Base-by-base conservation (phyloP, 2,113 vertebrate genomes). In the Saiga tatarica region DNA sequence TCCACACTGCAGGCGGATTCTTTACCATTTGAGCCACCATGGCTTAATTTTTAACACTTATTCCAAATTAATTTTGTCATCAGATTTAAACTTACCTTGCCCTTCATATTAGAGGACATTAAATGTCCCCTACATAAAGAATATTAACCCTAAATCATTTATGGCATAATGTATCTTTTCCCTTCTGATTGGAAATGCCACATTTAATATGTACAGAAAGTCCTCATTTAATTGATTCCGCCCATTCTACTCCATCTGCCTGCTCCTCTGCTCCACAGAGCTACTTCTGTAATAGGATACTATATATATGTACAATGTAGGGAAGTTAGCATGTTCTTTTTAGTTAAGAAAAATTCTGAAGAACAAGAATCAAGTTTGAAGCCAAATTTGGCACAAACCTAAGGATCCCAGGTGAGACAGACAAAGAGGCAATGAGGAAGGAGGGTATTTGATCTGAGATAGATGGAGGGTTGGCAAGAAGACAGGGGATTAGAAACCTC, bases 41-140 rank as follows among this genome's bases (percentile, higher is more conserved):
- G 67, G 23, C 71, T 85, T 85, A 85, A 39, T 81, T 96, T 83
- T 96, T 57, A 94, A 88, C 21, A 82, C 57, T 86, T 67, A 64
- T 53, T 87, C 64, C 23, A 90, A 87, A 62, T 79, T 84, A 16
- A 57, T 19, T 71, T 95, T 89, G 5, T 74, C 78, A 45, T 30
- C 90, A 93, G 84, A 5, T 5, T 96, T 97, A 55, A 87, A 94
- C 1, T 85, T 86, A 84, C 91, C 87, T 81, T 36, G 7, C 39
- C 4, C 21, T 30, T 50, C 55, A 81, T 81, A 42, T 91, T 33
- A 81, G 45, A 15, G n/a, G 64, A 71, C n/a, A 71, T 71, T 71
- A 23, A 71, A 67, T 71, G 64, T 71, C 64, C 64, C 64, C 64
- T 71, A 36, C 17, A 71, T 36, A 36, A 71, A 36, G 64, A 19